phyloP scores from a whole-genome alignment of 2,888 invertebrate genomes.

The Nemotelus pantherinus region DNA sequence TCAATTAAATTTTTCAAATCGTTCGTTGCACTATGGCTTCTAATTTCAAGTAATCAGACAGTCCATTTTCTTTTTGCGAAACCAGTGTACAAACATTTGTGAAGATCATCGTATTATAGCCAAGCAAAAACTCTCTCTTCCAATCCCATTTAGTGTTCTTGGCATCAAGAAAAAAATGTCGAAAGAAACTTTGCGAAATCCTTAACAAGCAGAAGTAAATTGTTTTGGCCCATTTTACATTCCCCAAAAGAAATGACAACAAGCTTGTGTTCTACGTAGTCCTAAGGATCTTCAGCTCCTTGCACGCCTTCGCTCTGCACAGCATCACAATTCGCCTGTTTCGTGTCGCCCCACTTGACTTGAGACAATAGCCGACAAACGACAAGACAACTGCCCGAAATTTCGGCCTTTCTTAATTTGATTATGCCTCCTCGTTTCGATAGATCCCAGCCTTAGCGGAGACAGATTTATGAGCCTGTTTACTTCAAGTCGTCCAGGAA shows the following conservation, averaged over 20 bases:
- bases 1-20: no score
- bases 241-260: conserved; percentile 34
- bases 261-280: conserved; percentile 9
- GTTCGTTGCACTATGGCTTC: no score
- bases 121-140: neutral
- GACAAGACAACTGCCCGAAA: neutral
- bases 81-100: no score
- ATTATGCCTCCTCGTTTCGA: conserved; percentile 26
- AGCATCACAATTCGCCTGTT: neutral
- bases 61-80: no score
- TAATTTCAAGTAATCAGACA: no score
- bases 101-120: neutral
- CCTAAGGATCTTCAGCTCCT: neutral
- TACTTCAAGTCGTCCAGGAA: conserved; percentile 8
- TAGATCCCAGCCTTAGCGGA: conserved; percentile 30
- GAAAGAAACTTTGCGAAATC: conserved; percentile 43
- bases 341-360: neutral
- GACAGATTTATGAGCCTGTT: conserved; percentile 43
- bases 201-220: conserved; percentile 47
- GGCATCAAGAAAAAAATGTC: neutral
- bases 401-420: conserved; percentile 40
- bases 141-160: conserved; percentile 24
- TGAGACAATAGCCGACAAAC: conserved; percentile 13
- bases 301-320: neutral
- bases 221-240: conserved; percentile 46